phyloP scores from a whole-genome alignment of 2,797 vertebrate species.

The Sebastes kiyomatsui region DNA sequence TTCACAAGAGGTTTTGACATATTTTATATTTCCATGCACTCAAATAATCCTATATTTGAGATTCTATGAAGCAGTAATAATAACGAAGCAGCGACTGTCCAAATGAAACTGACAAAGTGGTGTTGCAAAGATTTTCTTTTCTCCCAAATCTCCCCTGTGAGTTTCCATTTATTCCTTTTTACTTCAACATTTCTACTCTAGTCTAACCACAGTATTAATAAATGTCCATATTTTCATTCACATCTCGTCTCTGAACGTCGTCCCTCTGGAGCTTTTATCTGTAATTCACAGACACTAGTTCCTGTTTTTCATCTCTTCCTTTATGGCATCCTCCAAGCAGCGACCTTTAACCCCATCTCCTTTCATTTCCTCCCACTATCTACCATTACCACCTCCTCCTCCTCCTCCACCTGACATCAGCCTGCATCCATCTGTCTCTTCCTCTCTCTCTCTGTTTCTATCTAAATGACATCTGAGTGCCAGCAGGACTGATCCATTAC shows the following conservation, averaged over 20 bases:
- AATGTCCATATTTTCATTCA: not conserved
- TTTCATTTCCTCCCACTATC: not conserved
- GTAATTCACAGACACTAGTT: not conserved
- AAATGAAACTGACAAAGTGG: not conserved
- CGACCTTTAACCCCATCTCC: not conserved
- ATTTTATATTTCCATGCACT: not conserved
- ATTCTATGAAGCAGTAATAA: not conserved
- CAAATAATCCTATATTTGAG: not conserved
- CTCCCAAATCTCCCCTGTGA: not conserved
- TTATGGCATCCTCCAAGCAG: not conserved
- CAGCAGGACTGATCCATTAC: slow-evolving; percentile 44
- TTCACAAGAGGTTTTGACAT: not conserved
- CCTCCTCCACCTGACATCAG: not conserved
- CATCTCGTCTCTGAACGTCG: not conserved
- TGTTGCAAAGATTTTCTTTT: not conserved
- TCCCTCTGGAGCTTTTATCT: not conserved
- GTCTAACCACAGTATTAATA: not conserved
- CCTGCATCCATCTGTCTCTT: not conserved
- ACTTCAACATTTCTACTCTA: not conserved
- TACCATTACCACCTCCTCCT: not conserved
- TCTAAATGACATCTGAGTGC: slow-evolving; percentile 46
- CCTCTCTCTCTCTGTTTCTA: not conserved
- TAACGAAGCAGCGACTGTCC: not conserved
- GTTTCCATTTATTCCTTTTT: not conserved
- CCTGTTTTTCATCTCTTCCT: not conserved